These are phyloP conservation scores for Crotalus tigris DNA, from an alignment of 2,113 vertebrate genomes.

Conservation along the genomic window DNA sequence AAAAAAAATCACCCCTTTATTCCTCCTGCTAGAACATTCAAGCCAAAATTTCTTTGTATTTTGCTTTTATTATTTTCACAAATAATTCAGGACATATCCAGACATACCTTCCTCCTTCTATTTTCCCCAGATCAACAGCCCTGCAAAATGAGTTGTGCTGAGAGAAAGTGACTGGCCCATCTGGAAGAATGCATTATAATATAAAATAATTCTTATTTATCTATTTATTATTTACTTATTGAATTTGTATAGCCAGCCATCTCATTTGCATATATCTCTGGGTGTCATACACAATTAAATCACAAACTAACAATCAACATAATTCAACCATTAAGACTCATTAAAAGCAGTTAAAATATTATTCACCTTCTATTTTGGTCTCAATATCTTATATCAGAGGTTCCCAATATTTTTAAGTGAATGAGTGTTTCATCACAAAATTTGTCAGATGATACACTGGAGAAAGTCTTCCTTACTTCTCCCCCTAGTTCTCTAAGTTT, in stretches of 20 bases:
- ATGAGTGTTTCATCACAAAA: neutral
- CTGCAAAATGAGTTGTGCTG: neutral
- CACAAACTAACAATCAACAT: neutral
- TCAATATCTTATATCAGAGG: neutral
- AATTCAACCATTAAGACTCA: neutral
- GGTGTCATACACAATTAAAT: neutral
- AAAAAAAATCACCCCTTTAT: neutral
- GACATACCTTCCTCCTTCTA: neutral
- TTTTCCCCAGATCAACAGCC: neutral
- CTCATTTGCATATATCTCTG: neutral
- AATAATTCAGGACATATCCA: neutral
- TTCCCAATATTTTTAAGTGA: neutral
- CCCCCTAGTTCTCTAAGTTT: neutral
- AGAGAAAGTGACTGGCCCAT: neutral
- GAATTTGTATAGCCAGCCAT: neutral
- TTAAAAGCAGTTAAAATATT: neutral
- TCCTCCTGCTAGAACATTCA: neutral
- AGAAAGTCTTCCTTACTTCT: neutral
- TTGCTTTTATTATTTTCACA: neutral
- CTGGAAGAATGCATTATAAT: neutral
- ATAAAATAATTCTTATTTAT: neutral
- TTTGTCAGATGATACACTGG: neutral
- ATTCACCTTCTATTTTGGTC: neutral
- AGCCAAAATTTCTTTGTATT: neutral
- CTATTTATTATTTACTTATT: neutral